phyloP scores from a whole-genome alignment of 2,888 invertebrate genomes.

The Drosophila borealis region DNA sequence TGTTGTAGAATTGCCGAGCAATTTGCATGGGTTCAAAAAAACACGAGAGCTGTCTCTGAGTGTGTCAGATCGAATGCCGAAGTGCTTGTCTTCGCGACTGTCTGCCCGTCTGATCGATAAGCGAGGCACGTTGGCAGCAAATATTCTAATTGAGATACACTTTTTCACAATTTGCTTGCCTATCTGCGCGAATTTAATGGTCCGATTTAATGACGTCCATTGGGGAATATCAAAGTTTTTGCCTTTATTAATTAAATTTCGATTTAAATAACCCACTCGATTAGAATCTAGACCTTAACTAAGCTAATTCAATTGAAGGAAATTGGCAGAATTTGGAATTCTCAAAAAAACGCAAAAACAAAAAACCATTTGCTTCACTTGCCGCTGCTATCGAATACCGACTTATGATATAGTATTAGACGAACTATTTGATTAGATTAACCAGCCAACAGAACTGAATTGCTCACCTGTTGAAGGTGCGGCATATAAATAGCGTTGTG shows the following conservation, averaged over 20 bases:
- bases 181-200: constrained; percentile 12
- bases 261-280: constrained; percentile 5
- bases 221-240: constrained; percentile 11
- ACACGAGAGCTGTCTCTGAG: background rate
- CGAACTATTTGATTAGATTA: constrained; percentile 57
- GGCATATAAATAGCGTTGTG: constrained; percentile 52
- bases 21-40: constrained; percentile 6
- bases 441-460: constrained; percentile 1
- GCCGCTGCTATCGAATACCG: constrained; percentile 16
- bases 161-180: constrained; percentile 12
- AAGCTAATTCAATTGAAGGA: constrained; percentile 41
- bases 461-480: constrained; percentile 18
- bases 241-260: constrained; percentile 33
- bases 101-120: constrained; percentile 13
- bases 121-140: background rate
- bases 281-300: constrained; percentile 9
- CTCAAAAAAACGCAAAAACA: background rate
- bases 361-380: background rate
- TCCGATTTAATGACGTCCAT: constrained; percentile 4
- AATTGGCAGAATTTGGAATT: constrained; percentile 19
- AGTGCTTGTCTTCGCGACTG: background rate
- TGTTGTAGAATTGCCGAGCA: constrained; percentile 12
- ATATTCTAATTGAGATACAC: constrained; percentile 5
- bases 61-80: constrained; percentile 1
- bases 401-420: constrained; percentile 3